Percentiles rank a stretch among this genome's conserved stretches.
Evolutionary conservation across 2,113 vertebrate genomes (phyloP).

Genomic region (Triplophysa dalaica): DNA sequence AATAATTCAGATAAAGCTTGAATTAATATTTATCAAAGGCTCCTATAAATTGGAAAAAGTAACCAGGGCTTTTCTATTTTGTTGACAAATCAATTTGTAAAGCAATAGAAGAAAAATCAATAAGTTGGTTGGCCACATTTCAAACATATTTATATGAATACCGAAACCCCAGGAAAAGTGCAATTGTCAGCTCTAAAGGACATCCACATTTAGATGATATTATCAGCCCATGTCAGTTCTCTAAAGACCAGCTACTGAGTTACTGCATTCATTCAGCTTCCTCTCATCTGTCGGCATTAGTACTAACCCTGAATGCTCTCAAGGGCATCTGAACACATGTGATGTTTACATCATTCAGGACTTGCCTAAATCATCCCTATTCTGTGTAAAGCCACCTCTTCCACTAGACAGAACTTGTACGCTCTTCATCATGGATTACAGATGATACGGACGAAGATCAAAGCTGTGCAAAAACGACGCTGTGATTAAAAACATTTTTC

Average conservation of each 20-base stretch:
- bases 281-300: conserved; percentile 47
- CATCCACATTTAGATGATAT: conserved; percentile 41
- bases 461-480: conserved; percentile 12
- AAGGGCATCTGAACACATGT: conserved; percentile 12
- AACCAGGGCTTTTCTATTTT: background rate
- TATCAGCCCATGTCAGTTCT: conserved; percentile 8
- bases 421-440: conserved; percentile 10
- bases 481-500: conserved; percentile 30
- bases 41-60: too few relatives aligned
- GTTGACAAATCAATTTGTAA: conserved; percentile 4
- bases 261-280: conserved; percentile 17
- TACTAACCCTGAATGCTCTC: conserved; percentile 34
- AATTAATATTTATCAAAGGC: too few relatives aligned
- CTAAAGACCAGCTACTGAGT: background rate
- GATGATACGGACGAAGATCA: conserved; percentile 3
- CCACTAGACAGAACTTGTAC: conserved; percentile 14
- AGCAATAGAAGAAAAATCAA: conserved; percentile 14
- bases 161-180: background rate
- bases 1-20: too few relatives aligned
- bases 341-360: conserved; percentile 13
- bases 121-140: conserved; percentile 15
- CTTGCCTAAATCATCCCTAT: background rate
- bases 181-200: conserved; percentile 30
- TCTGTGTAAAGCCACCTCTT: conserved; percentile 11
- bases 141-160: conserved; percentile 11